phyloP scores from a whole-genome alignment of 1,140 invertebrate species.

The Akabosia matsudoensis region DNA sequence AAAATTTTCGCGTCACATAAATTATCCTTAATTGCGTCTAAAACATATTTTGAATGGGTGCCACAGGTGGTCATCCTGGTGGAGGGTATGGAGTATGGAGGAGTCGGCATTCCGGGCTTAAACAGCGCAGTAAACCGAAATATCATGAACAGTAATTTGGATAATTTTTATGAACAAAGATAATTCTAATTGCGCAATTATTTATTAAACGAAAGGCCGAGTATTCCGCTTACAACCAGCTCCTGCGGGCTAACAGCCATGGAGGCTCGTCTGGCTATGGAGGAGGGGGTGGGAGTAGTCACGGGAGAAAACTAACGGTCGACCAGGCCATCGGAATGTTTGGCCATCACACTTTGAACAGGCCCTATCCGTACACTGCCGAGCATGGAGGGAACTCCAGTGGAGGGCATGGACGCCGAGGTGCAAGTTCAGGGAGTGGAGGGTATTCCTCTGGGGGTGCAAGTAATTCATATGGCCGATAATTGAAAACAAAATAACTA shows the following conservation, averaged over 20 bases:
- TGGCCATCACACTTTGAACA: slow-evolving; percentile 13
- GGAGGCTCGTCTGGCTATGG: background rate
- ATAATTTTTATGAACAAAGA: background rate
- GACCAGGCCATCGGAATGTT: slow-evolving; percentile 11
- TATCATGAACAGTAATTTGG: background rate
- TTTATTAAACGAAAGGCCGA: background rate
- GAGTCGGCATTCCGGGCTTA: background rate
- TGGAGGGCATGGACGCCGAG: background rate
- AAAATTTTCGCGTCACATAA: background rate
- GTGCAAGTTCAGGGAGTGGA: background rate
- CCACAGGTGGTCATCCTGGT: background rate
- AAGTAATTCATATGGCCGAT: background rate
- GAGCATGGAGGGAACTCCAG: background rate
- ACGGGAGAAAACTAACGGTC: slow-evolving; percentile 1
- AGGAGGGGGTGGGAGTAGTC: background rate
- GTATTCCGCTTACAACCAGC: background rate
- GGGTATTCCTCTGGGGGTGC: background rate
- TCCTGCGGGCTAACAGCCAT: slow-evolving; percentile 6
- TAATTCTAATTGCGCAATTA: background rate
- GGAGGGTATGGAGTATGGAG: background rate
- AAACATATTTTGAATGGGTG: background rate
- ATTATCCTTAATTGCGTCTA: background rate
- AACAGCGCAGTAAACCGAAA: background rate
- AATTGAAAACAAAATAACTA: no score
- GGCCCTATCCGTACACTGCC: background rate